Base-by-base conservation (phyloP, 2,888 invertebrate species). In the Cremastinae sp. region DNA sequence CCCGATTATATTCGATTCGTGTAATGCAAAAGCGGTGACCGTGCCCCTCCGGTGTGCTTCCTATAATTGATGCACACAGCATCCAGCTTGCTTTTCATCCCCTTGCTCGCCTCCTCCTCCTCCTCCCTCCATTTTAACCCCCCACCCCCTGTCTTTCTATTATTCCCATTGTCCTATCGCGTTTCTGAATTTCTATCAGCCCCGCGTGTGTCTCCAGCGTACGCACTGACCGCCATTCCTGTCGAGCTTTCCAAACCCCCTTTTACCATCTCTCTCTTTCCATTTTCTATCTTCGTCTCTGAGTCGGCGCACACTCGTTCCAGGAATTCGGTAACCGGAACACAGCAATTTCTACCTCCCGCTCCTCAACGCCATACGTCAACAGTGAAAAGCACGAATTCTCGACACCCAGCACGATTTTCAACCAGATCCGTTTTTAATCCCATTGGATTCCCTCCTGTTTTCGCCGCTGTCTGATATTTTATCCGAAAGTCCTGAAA, bases 51-150 rank as follows among this genome's bases (percentile, higher is more conserved):
- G 10, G 12, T 9, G n/a, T 7, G 43, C 86, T 87, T 87, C 86
- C 86, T 86, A 86, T 86, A 88, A 88, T 88, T 88, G 88, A 88
- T 88, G 88, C 86, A 86, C 86, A n/a, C 82, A 28, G 84, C 80
- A 66, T 70, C 64, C 76, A 73, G 73, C 59, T 76, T 68, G 75
- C 68, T 59, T 69, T 65, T 58, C 47, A 75, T 66, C 45, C 28
- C 28, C 2, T n/a, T n/a, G 53, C 28, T 47, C 36, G 18, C 34
- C 36, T 22, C 22, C 14, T 64, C 53, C 64, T 51, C 71, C 45
- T 45, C 14, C 59, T 16, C 14, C 8, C 54, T 16, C 16, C 28
- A 12, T 18, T 16, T 18, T n/a, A n/a, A n/a, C n/a, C n/a, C n/a
- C n/a, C n/a, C n/a, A n/a, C n/a, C n/a, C n/a, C n/a, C 34, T 1